Base-by-base conservation (phyloP, 2,113 vertebrate genomes). In the Terrapene triunguis region DNA sequence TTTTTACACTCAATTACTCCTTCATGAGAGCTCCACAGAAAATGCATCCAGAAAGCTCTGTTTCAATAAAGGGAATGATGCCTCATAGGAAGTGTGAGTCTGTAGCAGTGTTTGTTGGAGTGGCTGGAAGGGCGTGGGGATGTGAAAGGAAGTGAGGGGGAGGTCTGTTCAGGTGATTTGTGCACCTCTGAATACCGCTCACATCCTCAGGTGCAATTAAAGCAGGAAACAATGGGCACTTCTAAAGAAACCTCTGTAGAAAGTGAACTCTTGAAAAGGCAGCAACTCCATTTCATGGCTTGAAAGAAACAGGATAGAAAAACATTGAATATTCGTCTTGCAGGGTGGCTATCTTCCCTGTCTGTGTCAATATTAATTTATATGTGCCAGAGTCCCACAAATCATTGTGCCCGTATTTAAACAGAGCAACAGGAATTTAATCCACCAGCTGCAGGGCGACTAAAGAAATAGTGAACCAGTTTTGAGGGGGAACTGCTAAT, bases 81-180 rank as follows among this genome's bases (percentile, higher is more conserved):
- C 22, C 35, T 62, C 6, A 13, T 19, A 8, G 84, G 17, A 86
- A 27, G 69, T 14, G 21, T 27, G n/a, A 53, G 50, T 50, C 35
- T 48, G 6, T 17, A 80, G 78, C 50, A 10, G 16, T 81, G 42
- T 0, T 51, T 4, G 32, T n/a, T 69, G 3, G 1, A 1, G 1
- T 35, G 2, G 0, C 0, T 48, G 88, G 80, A 89, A 80, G 5
- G 1, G 2, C 48, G 0, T 4, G 1, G 10, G 11, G 53, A 5
- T 57, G 85, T 78, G 91, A 88, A 86, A 79, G 74, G 10, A 47
- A 69, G 53, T 14, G 47, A 25, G 51, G 44, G 76, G 1, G 42
- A 65, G 29, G 8, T 5, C 11, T 59, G 54, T 13, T 2, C 0
- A 10, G 16, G 25, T 47, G 89, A 32, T 44, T 81, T 16, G 76